These are phyloP conservation scores for Bradypus variegatus DNA, from an alignment of 2,797 vertebrate species.

Conservation along the genomic window DNA sequence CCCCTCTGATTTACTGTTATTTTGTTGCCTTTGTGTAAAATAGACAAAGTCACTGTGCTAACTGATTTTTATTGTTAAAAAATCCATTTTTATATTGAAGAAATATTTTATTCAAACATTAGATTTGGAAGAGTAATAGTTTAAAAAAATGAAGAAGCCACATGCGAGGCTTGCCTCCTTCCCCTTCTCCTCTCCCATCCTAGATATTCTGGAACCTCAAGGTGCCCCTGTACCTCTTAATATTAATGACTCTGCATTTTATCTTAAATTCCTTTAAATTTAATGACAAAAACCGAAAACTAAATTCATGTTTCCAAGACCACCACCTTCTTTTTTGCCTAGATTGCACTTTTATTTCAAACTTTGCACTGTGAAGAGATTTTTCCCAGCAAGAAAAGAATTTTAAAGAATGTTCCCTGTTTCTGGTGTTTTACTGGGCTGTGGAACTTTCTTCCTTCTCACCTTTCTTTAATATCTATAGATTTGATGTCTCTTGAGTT, in stretches of 20 bases:
- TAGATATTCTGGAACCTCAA: constrained; percentile 47
- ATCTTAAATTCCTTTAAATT: constrained; percentile 53
- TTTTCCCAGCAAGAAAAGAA: not conserved
- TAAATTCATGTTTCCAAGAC: constrained; percentile 46
- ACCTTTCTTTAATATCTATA: constrained; percentile 1
- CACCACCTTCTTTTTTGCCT: constrained; percentile 65
- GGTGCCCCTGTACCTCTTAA: constrained; percentile 56
- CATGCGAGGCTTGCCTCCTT: constrained; percentile 6
- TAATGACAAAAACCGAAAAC: constrained; percentile 65
- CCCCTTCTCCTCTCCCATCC: not conserved
- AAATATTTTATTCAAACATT: no score
- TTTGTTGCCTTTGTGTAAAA: constrained; percentile 28
- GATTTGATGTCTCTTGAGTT: constrained; percentile 10
- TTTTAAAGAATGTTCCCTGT: not conserved
- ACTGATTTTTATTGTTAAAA: constrained; percentile 69
- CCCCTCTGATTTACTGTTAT: constrained; percentile 38
- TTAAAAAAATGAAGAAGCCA: constrained; percentile 47
- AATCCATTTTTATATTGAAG: constrained; percentile 64
- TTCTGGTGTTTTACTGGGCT: constrained; percentile 19
- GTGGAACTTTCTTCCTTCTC: constrained; percentile 15
- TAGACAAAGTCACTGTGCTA: constrained; percentile 53
- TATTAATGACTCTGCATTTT: constrained; percentile 51
- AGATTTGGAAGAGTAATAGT: constrained; percentile 50
- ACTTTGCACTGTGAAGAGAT: constrained; percentile 73
- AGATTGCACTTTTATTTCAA: constrained; percentile 74